Conservation (phyloP, 2,888 invertebrate genomes). For the Hirtodrosophila duncani region DNA sequence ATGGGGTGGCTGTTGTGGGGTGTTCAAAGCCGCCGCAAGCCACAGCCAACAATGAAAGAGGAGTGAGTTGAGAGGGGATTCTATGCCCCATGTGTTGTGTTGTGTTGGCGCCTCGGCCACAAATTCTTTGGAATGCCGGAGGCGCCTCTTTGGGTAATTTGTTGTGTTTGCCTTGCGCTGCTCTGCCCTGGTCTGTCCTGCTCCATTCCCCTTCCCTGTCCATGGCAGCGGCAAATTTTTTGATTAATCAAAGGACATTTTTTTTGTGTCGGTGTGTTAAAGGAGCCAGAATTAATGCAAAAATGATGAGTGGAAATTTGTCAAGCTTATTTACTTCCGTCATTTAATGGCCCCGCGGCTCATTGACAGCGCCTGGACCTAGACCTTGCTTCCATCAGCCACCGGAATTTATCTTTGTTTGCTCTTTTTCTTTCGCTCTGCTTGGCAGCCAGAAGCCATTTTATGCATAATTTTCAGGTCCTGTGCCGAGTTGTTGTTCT, state of each 20-base stretch:
- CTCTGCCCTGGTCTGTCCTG: constrained; percentile 24
- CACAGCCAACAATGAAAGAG: constrained; percentile 15
- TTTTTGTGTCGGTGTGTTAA: constrained; percentile 55
- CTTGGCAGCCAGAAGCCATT: constrained; percentile 36
- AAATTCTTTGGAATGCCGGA: constrained; percentile 44
- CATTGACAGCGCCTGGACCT: constrained; percentile 43
- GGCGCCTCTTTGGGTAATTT: constrained; percentile 72
- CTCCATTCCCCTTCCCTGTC: constrained; percentile 7
- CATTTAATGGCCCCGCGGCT: constrained; percentile 69
- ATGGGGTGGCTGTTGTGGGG: constrained; percentile 21
- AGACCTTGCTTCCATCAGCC: not conserved
- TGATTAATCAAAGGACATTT: constrained; percentile 73
- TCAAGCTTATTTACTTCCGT: constrained; percentile 75
- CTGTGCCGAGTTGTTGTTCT: constrained; percentile 6
- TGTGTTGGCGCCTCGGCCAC: constrained; percentile 54
- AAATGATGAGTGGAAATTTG: constrained; percentile 77
- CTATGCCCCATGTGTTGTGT: constrained; percentile 10
- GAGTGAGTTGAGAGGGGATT: constrained; percentile 5
- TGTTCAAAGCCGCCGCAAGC: constrained; percentile 33
- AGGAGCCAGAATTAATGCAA: constrained; percentile 75
- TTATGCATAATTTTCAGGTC: constrained; percentile 60
- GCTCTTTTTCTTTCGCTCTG: constrained; percentile 26
- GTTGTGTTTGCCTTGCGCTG: constrained; percentile 58
- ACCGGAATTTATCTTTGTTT: constrained; percentile 63
- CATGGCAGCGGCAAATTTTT: constrained; percentile 57